Evolutionary conservation across 2,888 invertebrate species (phyloP).

Genomic region (Phyllotreta cruciferae): DNA sequence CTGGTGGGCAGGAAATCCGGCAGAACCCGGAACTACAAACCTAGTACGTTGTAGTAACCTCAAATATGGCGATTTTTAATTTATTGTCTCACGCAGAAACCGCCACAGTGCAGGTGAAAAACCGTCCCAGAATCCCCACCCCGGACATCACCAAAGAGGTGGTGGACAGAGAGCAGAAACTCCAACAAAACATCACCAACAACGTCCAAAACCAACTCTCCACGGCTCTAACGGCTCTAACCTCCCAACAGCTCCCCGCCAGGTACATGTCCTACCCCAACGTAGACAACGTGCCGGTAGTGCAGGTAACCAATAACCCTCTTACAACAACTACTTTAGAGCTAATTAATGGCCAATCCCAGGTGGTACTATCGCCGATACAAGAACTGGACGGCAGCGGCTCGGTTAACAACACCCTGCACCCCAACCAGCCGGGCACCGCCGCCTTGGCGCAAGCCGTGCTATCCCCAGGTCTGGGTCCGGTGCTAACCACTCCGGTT

Average conservation of each 20-base stretch:
- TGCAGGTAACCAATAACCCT: slow-evolving; percentile 71
- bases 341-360: too few species aligned
- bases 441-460: slow-evolving; percentile 82
- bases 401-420: slow-evolving; percentile 76
- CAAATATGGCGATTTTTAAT: too few species aligned
- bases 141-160: slow-evolving; percentile 87
- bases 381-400: slow-evolving; percentile 79
- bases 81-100: slow-evolving; percentile 62
- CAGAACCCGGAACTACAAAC: slow-evolving; percentile 59
- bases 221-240: slow-evolving; percentile 66
- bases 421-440: slow-evolving; percentile 75
- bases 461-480: slow-evolving; percentile 68
- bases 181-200: slow-evolving; percentile 59
- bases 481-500: slow-evolving; percentile 61
- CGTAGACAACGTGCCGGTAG: slow-evolving; percentile 74
- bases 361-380: slow-evolving; percentile 83
- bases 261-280: slow-evolving; percentile 59
- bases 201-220: slow-evolving; percentile 51
- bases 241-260: slow-evolving; percentile 66
- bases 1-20: slow-evolving; percentile 82
- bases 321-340: too few species aligned
- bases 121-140: slow-evolving; percentile 87
- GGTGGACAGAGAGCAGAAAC: slow-evolving; percentile 73
- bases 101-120: slow-evolving; percentile 73
- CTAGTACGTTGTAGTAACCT: too few species aligned